These are phyloP conservation scores for Nasonovia ribisnigri DNA, from an alignment of 2,888 invertebrate species.

Conservation along the genomic window DNA sequence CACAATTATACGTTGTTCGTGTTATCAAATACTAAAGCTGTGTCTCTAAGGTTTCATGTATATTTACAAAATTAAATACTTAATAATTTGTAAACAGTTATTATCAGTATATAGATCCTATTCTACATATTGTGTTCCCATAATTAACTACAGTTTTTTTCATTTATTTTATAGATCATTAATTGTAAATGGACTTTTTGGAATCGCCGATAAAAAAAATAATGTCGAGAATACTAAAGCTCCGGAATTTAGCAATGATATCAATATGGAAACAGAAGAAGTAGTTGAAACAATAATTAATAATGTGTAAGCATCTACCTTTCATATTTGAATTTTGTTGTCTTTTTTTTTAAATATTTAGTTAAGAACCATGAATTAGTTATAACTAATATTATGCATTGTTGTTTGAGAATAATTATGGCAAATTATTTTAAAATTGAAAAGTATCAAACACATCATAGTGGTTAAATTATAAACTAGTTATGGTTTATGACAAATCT, in stretches of 20 bases:
- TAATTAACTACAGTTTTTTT: not conserved
- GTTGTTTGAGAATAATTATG: not conserved
- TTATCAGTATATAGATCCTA: not conserved
- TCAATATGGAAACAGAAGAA: not conserved
- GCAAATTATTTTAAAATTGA: not conserved
- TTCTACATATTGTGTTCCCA: not conserved
- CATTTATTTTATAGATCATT: not conserved
- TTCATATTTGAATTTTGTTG: not conserved
- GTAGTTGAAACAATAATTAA: not conserved
- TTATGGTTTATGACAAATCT: not conserved
- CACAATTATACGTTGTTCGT: not conserved
- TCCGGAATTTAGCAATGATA: not conserved
- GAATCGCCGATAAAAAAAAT: not conserved
- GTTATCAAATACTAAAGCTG: not conserved
- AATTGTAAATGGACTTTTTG: slow-evolving; percentile 36
- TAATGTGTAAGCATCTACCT: not conserved
- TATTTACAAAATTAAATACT: not conserved
- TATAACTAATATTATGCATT: too few species aligned
- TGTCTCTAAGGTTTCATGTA: not conserved
- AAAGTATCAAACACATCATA: not conserved
- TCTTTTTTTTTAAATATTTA: not conserved
- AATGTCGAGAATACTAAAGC: not conserved
- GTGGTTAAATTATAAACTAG: not conserved
- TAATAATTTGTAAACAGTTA: not conserved
- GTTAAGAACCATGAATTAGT: not conserved